Evolutionary conservation across 1,140 invertebrate genomes (phyloP).

Genomic region (Mamestra configurata): DNA sequence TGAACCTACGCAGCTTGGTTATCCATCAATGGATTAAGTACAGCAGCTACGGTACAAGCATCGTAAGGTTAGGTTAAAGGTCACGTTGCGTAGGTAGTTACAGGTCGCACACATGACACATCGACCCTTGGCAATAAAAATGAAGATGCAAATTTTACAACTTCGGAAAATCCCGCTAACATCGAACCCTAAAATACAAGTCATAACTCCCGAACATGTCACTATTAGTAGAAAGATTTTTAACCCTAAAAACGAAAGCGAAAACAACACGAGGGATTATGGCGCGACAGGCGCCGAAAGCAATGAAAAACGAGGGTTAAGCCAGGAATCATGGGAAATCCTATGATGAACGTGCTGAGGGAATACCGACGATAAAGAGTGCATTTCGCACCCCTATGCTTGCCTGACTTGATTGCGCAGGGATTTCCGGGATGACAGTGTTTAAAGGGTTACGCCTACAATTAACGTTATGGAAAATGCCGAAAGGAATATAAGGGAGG

Average conservation of each 20-base stretch:
- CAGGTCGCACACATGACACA: background rate
- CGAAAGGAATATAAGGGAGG: background rate
- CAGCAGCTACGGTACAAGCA: background rate
- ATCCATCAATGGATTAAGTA: constrained; percentile 27
- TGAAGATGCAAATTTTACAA: background rate
- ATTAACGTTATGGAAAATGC: constrained; percentile 35
- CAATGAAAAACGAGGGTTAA: constrained; percentile 65
- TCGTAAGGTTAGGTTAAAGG: background rate
- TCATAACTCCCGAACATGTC: background rate
- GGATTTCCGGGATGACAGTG: constrained; percentile 72
- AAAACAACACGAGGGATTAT: constrained; percentile 22
- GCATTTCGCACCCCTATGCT: constrained; percentile 63
- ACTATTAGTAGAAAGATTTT: background rate
- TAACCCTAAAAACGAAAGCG: constrained; percentile 17
- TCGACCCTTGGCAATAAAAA: background rate
- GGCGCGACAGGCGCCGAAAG: constrained; percentile 68
- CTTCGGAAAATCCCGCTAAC: background rate
- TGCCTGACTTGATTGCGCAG: constrained; percentile 71
- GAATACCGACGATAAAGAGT: constrained; percentile 71
- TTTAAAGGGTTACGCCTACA: constrained; percentile 32
- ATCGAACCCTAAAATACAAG: background rate
- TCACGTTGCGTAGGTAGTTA: background rate
- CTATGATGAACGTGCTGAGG: constrained; percentile 79
- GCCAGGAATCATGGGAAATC: constrained; percentile 72
- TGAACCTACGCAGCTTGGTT: constrained; percentile 1